Evolutionary conservation across 2,888 invertebrate species (phyloP).

Genomic region (Spilarctia lutea): DNA sequence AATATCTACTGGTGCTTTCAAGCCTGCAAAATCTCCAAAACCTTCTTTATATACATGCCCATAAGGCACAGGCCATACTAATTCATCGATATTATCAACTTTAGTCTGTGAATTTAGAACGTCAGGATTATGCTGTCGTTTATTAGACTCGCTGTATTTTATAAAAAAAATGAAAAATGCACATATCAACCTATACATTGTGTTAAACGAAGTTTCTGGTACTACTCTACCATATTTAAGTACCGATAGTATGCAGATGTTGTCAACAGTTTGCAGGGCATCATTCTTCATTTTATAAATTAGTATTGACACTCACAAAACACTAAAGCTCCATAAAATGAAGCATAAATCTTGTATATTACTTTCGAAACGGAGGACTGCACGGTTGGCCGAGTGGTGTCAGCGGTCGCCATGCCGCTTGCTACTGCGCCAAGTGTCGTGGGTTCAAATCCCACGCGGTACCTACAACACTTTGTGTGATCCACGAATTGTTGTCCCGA

Average conservation of each 20-base stretch:
- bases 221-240: constrained; percentile 22
- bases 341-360: background rate
- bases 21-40: constrained; percentile 46
- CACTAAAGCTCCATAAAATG: background rate
- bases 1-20: constrained; percentile 53
- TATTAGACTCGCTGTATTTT: constrained; percentile 33
- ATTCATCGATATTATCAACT: background rate
- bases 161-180: constrained; percentile 43
- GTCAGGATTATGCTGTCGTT: background rate
- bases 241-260: constrained; percentile 22
- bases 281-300: background rate
- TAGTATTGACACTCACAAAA: background rate
- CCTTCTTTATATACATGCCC: constrained; percentile 63
- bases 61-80: constrained; percentile 56
- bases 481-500: too few species aligned
- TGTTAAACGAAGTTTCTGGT: constrained; percentile 3
- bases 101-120: background rate
- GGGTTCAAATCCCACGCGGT: too few species aligned
- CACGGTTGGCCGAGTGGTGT: too few species aligned
- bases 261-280: constrained; percentile 21
- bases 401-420: too few species aligned
- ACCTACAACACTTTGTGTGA: too few species aligned
- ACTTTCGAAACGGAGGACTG: background rate
- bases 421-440: too few species aligned
- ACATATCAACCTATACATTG: constrained; percentile 51